A percentile compares a stretch with the other conserved stretches of the same genome.
These are phyloP conservation scores for Ricordea florida DNA, from an alignment of 92 coral and sea anemone species.

Conservation along the genomic window DNA sequence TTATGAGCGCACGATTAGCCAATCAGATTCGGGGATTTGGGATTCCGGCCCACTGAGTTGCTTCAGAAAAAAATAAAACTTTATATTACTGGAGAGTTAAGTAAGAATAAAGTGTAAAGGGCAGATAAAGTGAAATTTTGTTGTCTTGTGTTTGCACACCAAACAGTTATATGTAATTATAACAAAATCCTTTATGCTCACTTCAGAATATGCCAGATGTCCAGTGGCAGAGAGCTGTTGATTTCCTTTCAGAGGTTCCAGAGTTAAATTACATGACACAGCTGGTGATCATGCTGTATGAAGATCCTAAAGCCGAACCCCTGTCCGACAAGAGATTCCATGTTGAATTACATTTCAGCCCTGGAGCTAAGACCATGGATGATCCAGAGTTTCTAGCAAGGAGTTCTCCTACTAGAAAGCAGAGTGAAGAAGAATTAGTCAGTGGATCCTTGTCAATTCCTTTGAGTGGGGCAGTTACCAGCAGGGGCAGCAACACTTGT, in stretches of 20 bases:
- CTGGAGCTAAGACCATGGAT: slow-evolving; percentile 75
- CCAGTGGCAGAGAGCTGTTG: slow-evolving; percentile 91
- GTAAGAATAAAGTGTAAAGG: too few relatives aligned
- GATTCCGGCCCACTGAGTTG: too few relatives aligned
- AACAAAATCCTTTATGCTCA: background rate
- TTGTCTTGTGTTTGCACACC: background rate
- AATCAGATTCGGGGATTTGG: too few relatives aligned
- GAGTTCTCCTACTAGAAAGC: slow-evolving; percentile 26
- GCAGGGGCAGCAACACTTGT: background rate
- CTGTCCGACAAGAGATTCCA: slow-evolving; percentile 81
- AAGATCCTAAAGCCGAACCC: slow-evolving; percentile 92
- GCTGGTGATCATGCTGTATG: slow-evolving; percentile 90
- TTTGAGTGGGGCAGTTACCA: too few relatives aligned
- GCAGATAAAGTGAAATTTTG: too few relatives aligned
- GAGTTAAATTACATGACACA: slow-evolving; percentile 99
- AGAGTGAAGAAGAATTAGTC: slow-evolving; percentile 24
- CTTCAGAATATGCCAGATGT: slow-evolving; percentile 66
- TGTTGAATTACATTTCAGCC: slow-evolving; percentile 92
- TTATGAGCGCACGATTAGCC: too few relatives aligned
- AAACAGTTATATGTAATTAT: too few relatives aligned
- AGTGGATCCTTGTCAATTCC: too few relatives aligned
- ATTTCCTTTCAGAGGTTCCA: slow-evolving; percentile 77
- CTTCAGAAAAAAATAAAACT: too few relatives aligned
- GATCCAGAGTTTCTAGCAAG: slow-evolving; percentile 36
- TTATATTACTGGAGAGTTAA: too few relatives aligned